phyloP scores from a whole-genome alignment of 2,797 vertebrate genomes.

The Pangasius mekongensis region DNA sequence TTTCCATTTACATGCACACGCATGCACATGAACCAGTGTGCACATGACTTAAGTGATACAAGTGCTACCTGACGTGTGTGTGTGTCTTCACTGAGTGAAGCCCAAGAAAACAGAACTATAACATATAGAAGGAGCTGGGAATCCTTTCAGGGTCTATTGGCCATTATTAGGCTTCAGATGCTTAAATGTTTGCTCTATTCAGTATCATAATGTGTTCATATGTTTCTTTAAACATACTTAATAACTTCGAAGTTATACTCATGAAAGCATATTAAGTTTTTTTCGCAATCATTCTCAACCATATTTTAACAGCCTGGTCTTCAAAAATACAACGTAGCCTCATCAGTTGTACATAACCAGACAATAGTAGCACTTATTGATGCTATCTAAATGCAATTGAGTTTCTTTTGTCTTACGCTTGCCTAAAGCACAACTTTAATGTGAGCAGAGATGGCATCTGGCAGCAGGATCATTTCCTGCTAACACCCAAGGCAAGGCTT shows the following conservation, averaged over 20 bases:
- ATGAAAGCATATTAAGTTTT: background rate
- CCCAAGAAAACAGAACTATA: constrained; percentile 4
- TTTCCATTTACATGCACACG: background rate
- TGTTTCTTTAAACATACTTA: background rate
- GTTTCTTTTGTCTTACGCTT: constrained; percentile 42
- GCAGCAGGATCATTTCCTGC: constrained; percentile 24
- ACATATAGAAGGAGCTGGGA: background rate
- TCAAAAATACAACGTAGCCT: background rate
- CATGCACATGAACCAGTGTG: background rate
- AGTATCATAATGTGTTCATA: background rate
- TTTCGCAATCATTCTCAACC: background rate
- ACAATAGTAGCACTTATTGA: constrained; percentile 36
- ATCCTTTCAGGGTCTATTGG: background rate
- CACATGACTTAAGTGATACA: constrained; percentile 41
- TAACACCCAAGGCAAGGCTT: constrained; percentile 37
- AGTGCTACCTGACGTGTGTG: constrained; percentile 24
- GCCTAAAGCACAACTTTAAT: constrained; percentile 44
- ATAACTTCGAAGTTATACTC: background rate
- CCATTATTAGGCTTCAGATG: background rate
- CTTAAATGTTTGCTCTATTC: constrained; percentile 1
- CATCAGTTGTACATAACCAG: constrained; percentile 36
- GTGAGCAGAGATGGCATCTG: constrained; percentile 42
- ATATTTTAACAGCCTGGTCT: constrained; percentile 9
- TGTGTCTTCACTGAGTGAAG: background rate
- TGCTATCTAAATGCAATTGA: constrained; percentile 35